These are phyloP conservation scores for Rousettus madagascariensis DNA, from an alignment of 2,797 vertebrate species.

Conservation along the genomic window DNA sequence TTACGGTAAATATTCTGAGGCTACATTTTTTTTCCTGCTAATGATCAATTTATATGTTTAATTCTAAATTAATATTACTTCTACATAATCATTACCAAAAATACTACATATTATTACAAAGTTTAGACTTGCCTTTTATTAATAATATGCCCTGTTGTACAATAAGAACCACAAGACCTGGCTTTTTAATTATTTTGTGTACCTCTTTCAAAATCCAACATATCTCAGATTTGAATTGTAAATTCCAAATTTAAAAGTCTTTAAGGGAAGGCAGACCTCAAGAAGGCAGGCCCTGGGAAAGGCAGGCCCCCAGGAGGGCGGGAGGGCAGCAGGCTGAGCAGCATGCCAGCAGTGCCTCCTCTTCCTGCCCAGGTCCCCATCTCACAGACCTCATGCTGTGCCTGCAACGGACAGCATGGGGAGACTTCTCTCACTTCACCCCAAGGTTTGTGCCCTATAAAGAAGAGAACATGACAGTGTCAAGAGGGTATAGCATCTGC, in stretches of 20 bases:
- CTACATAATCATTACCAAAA: background rate
- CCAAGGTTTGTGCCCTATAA: no score
- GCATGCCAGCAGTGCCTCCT: no score
- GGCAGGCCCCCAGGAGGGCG: no score
- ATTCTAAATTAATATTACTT: slow-evolving; percentile 17
- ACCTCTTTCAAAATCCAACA: slow-evolving; percentile 13
- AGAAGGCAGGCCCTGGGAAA: no score
- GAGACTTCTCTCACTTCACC: no score
- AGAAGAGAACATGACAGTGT: no score
- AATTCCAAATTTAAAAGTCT: background rate
- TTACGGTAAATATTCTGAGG: background rate
- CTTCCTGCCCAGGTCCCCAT: no score
- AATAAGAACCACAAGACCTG: background rate
- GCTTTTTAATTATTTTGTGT: background rate
- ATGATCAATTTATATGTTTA: background rate
- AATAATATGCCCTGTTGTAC: background rate
- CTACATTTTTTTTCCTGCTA: background rate
- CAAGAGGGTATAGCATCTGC: no score
- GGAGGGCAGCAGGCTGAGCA: no score
- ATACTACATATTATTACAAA: background rate
- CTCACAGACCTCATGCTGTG: no score
- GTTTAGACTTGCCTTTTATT: background rate
- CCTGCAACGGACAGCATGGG: no score
- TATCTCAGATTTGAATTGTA: background rate
- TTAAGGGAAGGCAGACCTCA: background rate